Conservation (phyloP, 2,113 vertebrate genomes). For the Boleophthalmus pectinirostris region DNA sequence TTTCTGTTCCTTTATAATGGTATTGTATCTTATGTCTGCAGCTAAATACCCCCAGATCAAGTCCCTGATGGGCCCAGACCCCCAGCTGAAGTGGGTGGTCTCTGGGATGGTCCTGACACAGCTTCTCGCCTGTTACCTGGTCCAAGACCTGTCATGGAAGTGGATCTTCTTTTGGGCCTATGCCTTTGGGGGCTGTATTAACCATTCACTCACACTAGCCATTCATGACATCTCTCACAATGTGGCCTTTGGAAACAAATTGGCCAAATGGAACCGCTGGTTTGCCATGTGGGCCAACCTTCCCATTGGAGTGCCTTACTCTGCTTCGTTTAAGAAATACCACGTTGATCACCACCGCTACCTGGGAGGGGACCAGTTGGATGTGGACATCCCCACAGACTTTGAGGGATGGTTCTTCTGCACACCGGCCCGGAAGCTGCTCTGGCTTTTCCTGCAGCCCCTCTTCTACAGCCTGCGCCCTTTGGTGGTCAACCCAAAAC, state of each 20-base stretch:
- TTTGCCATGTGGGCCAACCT: slow-evolving; percentile 96
- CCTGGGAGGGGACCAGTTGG: slow-evolving; percentile 87
- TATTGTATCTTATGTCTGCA: slow-evolving; percentile 55
- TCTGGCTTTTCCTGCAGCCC: slow-evolving; percentile 93
- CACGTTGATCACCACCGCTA: slow-evolving; percentile 98
- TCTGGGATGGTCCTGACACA: slow-evolving; percentile 88
- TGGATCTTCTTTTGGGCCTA: slow-evolving; percentile 98
- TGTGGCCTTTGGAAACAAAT: slow-evolving; percentile 89
- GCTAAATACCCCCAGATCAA: slow-evolving; percentile 97
- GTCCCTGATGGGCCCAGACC: slow-evolving; percentile 91
- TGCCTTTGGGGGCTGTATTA: slow-evolving; percentile 90
- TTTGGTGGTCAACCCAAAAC: slow-evolving; percentile 88
- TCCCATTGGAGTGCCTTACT: slow-evolving; percentile 91
- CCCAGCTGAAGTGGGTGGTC: slow-evolving; percentile 92
- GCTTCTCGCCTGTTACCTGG: slow-evolving; percentile 87
- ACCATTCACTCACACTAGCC: slow-evolving; percentile 92
- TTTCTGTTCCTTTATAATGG: neutral
- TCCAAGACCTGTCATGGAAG: slow-evolving; percentile 87
- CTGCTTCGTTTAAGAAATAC: slow-evolving; percentile 97
- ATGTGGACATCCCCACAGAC: slow-evolving; percentile 91
- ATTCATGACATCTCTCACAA: slow-evolving; percentile 99
- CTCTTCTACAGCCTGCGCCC: slow-evolving; percentile 90
- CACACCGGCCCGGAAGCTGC: slow-evolving; percentile 85
- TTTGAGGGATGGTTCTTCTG: slow-evolving; percentile 96
- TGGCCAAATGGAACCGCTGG: slow-evolving; percentile 87